A percentile compares a stretch with the other conserved stretches of the same genome.
These are phyloP conservation scores for Mimas tiliae DNA, from an alignment of 2,888 invertebrate genomes.

Conservation along the genomic window DNA sequence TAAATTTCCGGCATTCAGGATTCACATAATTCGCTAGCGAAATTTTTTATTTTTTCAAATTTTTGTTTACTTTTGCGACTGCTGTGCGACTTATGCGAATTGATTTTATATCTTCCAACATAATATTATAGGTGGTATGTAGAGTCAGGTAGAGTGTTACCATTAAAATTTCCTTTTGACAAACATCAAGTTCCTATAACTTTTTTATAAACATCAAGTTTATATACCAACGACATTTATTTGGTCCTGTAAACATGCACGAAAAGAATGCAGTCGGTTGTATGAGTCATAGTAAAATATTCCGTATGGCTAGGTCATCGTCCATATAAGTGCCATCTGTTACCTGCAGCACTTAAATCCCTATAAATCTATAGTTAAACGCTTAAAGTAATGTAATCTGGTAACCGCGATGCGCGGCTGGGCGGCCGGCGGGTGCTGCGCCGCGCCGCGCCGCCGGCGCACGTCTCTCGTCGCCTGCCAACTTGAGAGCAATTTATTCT, in stretches of 20 bases:
- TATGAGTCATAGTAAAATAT: slow-evolving; percentile 6
- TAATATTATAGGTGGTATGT: not conserved
- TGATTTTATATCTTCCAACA: slow-evolving; percentile 36
- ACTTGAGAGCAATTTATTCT: slow-evolving; percentile 71
- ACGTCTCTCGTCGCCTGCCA: slow-evolving; percentile 63
- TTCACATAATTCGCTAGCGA: slow-evolving; percentile 78
- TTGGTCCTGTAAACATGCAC: not conserved
- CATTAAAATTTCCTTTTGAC: not conserved
- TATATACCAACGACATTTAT: not conserved
- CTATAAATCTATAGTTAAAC: slow-evolving; percentile 64
- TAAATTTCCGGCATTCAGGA: slow-evolving; percentile 77
- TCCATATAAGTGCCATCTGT: slow-evolving; percentile 25
- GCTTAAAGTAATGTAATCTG: slow-evolving; percentile 55
- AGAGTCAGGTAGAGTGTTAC: not conserved
- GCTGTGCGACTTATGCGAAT: slow-evolving; percentile 73
- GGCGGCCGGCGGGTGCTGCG: too few relatives aligned
- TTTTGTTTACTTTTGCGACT: slow-evolving; percentile 44
- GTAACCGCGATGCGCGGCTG: slow-evolving; percentile 37
- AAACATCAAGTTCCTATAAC: not conserved
- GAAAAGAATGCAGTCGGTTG: not conserved
- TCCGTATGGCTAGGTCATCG: slow-evolving; percentile 28
- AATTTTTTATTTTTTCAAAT: slow-evolving; percentile 43
- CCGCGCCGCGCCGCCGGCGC: slow-evolving; percentile 55
- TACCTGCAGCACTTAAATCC: slow-evolving; percentile 55
- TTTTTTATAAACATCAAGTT: not conserved